phyloP scores from a whole-genome alignment of 2,113 vertebrate genomes.

The Neogobius melanostomus region DNA sequence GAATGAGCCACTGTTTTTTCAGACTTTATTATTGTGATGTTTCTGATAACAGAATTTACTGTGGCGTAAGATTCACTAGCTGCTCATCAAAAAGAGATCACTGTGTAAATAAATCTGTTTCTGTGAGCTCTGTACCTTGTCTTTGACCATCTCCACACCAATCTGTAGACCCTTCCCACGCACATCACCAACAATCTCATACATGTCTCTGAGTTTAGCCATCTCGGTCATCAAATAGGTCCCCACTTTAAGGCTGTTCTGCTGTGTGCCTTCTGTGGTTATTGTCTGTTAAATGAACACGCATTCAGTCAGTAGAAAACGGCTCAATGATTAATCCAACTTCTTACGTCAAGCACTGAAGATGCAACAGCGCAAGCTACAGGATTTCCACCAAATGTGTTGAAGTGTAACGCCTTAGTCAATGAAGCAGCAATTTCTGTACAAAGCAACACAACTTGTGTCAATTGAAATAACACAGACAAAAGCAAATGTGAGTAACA shows the following conservation, averaged over 20 bases:
- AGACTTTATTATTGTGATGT: too few relatives aligned
- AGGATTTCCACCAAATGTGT: constrained; percentile 90
- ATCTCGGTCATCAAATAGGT: constrained; percentile 84
- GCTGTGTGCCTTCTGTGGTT: constrained; percentile 81
- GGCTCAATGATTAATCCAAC: neutral
- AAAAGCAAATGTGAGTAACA: constrained; percentile 1
- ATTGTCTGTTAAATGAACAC: constrained; percentile 77
- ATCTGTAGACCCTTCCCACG: constrained; percentile 93
- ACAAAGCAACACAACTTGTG: constrained; percentile 7
- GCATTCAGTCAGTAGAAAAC: neutral
- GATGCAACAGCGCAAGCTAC: constrained; percentile 84
- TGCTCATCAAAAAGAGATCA: too few relatives aligned
- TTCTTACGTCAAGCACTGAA: constrained; percentile 87
- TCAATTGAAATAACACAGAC: neutral
- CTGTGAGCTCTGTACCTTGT: constrained; percentile 80
- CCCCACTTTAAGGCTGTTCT: constrained; percentile 82
- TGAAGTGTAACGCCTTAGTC: constrained; percentile 79
- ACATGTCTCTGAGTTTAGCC: constrained; percentile 86
- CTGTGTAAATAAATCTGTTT: too few relatives aligned
- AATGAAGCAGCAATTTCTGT: constrained; percentile 88
- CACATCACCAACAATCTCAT: constrained; percentile 90
- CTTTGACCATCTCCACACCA: constrained; percentile 92
- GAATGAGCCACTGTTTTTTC: too few relatives aligned
- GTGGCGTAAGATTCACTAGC: too few relatives aligned
- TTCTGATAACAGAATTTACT: too few relatives aligned